Conservation (phyloP, 2,888 invertebrate genomes). For the Chymomyza fuscimana region DNA sequence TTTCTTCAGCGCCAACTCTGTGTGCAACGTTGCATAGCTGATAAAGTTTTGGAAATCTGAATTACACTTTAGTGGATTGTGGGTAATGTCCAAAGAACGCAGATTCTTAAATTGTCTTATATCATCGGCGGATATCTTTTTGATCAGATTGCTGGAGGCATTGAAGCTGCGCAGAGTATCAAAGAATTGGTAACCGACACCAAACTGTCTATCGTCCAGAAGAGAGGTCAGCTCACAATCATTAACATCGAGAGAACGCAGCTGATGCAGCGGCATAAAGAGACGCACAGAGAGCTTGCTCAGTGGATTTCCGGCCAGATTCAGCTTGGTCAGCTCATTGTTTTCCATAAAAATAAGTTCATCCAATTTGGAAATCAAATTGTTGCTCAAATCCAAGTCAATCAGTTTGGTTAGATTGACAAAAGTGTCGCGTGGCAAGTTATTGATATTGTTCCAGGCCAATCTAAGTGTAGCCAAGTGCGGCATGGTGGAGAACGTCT, state of each 20-base stretch:
- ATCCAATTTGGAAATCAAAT: slow-evolving; percentile 83
- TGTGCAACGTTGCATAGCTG: slow-evolving; percentile 75
- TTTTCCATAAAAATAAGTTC: slow-evolving; percentile 85
- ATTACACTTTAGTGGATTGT: slow-evolving; percentile 86
- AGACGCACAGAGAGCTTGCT: slow-evolving; percentile 84
- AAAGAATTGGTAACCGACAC: slow-evolving; percentile 79
- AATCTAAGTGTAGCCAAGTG: slow-evolving; percentile 85
- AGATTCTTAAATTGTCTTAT: slow-evolving; percentile 78
- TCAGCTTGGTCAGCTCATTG: slow-evolving; percentile 83
- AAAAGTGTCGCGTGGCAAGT: slow-evolving; percentile 82
- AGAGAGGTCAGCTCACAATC: slow-evolving; percentile 85
- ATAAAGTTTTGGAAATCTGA: slow-evolving; percentile 85
- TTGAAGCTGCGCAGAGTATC: slow-evolving; percentile 83
- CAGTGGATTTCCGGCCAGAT: slow-evolving; percentile 87
- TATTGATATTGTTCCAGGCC: slow-evolving; percentile 84
- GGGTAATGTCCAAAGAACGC: slow-evolving; percentile 81
- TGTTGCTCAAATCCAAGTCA: slow-evolving; percentile 87
- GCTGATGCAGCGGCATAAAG: slow-evolving; percentile 83
- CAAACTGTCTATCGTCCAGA: slow-evolving; percentile 82
- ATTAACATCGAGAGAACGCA: slow-evolving; percentile 86
- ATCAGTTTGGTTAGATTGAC: slow-evolving; percentile 82
- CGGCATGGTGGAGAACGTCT: slow-evolving; percentile 86
- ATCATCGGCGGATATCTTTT: slow-evolving; percentile 69
- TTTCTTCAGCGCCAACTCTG: slow-evolving; percentile 66
- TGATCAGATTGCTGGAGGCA: slow-evolving; percentile 79